Conservation (phyloP, 2,888 invertebrate species). For the Mesochorus sp. region DNA sequence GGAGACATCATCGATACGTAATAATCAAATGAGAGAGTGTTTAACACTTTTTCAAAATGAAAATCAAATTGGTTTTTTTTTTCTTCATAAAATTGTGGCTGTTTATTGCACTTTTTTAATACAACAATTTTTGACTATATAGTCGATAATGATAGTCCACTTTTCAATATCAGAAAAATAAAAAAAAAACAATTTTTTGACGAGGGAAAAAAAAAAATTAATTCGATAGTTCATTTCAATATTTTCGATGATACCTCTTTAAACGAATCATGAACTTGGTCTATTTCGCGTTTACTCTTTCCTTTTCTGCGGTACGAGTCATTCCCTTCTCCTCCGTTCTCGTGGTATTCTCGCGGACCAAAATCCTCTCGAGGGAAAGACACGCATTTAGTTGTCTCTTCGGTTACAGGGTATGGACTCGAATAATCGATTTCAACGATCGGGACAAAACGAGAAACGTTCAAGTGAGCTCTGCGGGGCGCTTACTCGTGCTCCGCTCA, state of each 20-base stretch:
- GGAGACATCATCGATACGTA: no score
- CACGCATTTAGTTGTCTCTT: conserved; percentile 19
- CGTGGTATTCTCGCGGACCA: background rate
- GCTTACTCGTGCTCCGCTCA: background rate
- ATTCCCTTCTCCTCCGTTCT: background rate
- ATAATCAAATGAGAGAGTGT: no score
- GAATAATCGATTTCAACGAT: conserved; percentile 77
- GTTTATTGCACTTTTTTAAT: no score
- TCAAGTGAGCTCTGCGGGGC: conserved; percentile 55
- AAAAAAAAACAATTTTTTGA: no score
- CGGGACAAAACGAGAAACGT: conserved; percentile 62
- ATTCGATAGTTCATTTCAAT: background rate
- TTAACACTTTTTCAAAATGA: no score
- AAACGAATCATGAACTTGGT: background rate
- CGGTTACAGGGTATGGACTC: conserved; percentile 48
- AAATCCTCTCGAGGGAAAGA: conserved; percentile 13
- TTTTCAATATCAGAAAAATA: no score
- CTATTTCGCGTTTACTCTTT: conserved; percentile 3
- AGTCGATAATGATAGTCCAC: no score
- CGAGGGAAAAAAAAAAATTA: background rate
- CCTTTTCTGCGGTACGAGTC: background rate
- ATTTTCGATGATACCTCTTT: background rate
- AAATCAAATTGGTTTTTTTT: no score
- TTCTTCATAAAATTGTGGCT: no score
- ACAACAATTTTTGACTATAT: no score